A percentile compares a stretch with the other conserved stretches of the same genome.
These are phyloP conservation scores for Nephila pilipes DNA, from an alignment of 1,140 invertebrate genomes.

Conservation along the genomic window DNA sequence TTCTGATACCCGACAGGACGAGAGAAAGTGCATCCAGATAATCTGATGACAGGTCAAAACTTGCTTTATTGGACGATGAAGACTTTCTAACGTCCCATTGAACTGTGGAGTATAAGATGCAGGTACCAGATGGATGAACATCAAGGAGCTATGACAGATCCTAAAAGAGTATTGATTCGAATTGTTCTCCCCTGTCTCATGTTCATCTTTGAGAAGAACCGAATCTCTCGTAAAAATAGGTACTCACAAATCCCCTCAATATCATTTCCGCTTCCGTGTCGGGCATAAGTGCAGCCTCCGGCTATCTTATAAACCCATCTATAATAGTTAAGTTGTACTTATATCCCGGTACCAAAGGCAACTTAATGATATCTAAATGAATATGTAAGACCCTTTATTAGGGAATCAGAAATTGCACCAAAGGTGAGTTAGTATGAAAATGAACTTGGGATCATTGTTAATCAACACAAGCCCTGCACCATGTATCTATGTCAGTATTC, in stretches of 20 bases:
- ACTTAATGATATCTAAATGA: background rate
- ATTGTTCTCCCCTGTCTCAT: background rate
- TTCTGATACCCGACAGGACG: no score
- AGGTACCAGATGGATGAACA: background rate
- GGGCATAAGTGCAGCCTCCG: background rate
- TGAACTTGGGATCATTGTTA: no score
- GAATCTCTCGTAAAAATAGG: background rate
- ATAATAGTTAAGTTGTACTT: background rate
- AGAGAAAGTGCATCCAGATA: background rate
- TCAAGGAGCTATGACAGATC: background rate
- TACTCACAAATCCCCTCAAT: background rate
- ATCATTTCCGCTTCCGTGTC: background rate
- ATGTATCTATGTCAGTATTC: background rate
- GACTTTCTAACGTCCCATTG: background rate
- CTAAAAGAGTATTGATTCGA: background rate
- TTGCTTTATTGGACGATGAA: constrained; percentile 6
- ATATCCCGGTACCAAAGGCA: background rate
- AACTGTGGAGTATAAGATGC: no score
- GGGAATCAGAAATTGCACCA: background rate
- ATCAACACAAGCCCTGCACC: no score
- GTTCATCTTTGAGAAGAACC: background rate
- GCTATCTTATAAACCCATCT: constrained; percentile 11
- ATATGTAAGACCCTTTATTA: background rate
- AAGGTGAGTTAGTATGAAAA: background rate
- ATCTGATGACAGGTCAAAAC: background rate